Evolutionary conservation across 2,113 vertebrate species (phyloP), one percentile per base, ranked within the genome.

Genomic region (Cottus gobio): DNA sequence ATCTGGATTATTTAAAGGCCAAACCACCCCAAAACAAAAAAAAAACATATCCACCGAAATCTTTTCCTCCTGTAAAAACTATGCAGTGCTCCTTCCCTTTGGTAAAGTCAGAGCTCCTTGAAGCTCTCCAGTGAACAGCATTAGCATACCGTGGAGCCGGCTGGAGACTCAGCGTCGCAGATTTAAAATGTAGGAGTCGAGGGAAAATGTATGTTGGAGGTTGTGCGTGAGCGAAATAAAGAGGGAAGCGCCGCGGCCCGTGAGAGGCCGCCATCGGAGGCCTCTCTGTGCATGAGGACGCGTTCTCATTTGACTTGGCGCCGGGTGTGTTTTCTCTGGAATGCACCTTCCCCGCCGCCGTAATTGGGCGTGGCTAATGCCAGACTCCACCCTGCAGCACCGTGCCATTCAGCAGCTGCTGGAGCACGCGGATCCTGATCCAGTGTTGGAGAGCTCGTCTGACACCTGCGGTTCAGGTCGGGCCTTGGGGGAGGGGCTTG

Each of bases 141-240:
- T 88, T 89, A 85, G 62, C 88, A 90, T 83, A 89, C 76, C 52
- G 87, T 85, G 60, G 85, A 68, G 81, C 77, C 77, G 71, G 80
- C 83, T 71, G 0, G 70, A 62, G 73, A 78, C 76, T 74, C 85
- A 24, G 73, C 83, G 86, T 85, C 88, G 77, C 79, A 83, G 79
- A 83, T 89, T 89, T 87, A 85, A 87, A 84, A 90, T 86, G 78
- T 80, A 89, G 88, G 79, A 79, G 85, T 71, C 3, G 74, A 77
- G 86, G 76, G 36, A 77, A 83, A 70, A 72, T 52, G 71, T 82
- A 78, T 18, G 70, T 79, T 64, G 4, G 64, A 88, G 82, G 76
- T 77, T 86, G 86, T 87, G 86, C 82, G 71, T 30, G 56, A 69
- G 71, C 18, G 58, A 80, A 87, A 89, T 77, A 83, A 70, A 85